A percentile compares a stretch with the other conserved stretches of the same genome.
phyloP scores from a whole-genome alignment of 2,797 vertebrate genomes.

The Eulemur rubriventer region DNA sequence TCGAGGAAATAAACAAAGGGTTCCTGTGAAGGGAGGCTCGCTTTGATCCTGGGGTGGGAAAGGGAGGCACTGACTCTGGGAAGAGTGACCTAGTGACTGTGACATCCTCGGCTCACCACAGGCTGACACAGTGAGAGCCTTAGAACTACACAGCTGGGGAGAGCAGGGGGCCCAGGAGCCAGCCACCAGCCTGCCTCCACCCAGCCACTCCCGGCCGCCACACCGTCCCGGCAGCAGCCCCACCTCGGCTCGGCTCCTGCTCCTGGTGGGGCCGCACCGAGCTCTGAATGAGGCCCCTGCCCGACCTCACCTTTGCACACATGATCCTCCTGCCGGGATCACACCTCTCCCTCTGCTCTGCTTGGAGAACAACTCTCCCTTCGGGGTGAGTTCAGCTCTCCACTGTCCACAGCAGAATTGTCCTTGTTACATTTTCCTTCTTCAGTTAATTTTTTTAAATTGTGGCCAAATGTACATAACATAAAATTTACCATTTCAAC shows the following conservation, averaged over 20 bases:
- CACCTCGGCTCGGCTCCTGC: accelerated
- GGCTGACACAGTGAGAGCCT: conserved; percentile 8
- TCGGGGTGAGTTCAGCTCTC: background rate
- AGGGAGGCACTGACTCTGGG: conserved; percentile 42
- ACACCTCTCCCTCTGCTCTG: background rate
- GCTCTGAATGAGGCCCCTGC: accelerated
- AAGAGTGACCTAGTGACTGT: background rate
- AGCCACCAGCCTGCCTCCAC: background rate
- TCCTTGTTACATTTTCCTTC: background rate
- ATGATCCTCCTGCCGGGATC: no score
- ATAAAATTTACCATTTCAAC: background rate
- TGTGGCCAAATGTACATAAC: background rate
- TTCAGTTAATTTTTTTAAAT: background rate
- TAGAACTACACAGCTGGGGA: background rate
- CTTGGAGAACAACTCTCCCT: background rate
- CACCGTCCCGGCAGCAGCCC: accelerated
- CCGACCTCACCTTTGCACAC: background rate
- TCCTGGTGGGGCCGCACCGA: accelerated
- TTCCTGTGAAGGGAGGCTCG: conserved; percentile 41
- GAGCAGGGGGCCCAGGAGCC: background rate
- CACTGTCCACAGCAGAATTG: background rate
- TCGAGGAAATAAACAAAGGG: conserved; percentile 66
- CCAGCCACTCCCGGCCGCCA: background rate
- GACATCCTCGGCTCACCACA: conserved; percentile 36
- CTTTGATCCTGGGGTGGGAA: conserved; percentile 72